Evolutionary conservation across 1,140 invertebrate species (phyloP).

Genomic region (Hyposmocoma kahamanoa): DNA sequence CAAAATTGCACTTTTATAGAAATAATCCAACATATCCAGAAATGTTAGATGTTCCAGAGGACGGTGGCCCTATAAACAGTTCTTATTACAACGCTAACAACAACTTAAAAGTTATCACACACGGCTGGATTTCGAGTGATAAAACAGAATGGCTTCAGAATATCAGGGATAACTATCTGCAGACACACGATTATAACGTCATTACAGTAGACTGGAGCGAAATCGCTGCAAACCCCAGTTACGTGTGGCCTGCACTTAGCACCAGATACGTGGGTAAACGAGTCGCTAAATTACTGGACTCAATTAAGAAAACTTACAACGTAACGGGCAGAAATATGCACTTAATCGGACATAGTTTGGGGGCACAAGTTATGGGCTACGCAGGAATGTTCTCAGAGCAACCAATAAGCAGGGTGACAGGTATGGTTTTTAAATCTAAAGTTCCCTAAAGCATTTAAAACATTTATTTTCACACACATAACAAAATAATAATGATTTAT

Average conservation of each 20-base stretch:
- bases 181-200: slow-evolving; percentile 76
- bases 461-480: no score
- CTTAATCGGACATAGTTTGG: slow-evolving; percentile 88
- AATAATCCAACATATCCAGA: slow-evolving; percentile 36
- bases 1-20: slow-evolving; percentile 25
- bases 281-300: slow-evolving; percentile 76
- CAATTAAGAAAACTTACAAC: slow-evolving; percentile 71
- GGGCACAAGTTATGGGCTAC: slow-evolving; percentile 91
- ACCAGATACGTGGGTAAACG: slow-evolving; percentile 78
- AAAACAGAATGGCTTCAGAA: slow-evolving; percentile 47
- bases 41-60: slow-evolving; percentile 22
- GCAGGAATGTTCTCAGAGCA: slow-evolving; percentile 77
- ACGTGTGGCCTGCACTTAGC: slow-evolving; percentile 77
- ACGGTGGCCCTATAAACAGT: slow-evolving; percentile 25
- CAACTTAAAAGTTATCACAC: slow-evolving; percentile 79
- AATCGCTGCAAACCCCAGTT: slow-evolving; percentile 78
- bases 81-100: slow-evolving; percentile 73
- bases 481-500: no score
- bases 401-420: slow-evolving; percentile 77
- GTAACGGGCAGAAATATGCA: slow-evolving; percentile 74
- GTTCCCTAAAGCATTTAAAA: no score
- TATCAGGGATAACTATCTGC: slow-evolving; percentile 71
- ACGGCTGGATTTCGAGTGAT: slow-evolving; percentile 82
- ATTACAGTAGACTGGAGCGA: slow-evolving; percentile 81
- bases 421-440: no score